Percentiles rank a stretch among this genome's conserved stretches.
These are phyloP conservation scores for Cecidostiba fungosa DNA, from an alignment of 2,888 invertebrate species.

Conservation along the genomic window DNA sequence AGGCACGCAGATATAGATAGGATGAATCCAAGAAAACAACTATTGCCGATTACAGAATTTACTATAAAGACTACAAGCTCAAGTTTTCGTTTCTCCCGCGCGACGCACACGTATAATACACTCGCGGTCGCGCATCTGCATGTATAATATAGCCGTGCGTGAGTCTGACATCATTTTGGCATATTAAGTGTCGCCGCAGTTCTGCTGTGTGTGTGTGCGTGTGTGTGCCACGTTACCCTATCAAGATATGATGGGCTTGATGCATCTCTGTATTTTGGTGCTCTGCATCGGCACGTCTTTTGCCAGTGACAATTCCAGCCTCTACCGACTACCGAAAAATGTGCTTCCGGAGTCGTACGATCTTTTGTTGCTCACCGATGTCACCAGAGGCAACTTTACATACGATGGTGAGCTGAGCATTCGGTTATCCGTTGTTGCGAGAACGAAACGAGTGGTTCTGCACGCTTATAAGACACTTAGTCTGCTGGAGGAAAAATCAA, in stretches of 20 bases:
- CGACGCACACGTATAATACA: no score
- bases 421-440: conserved; percentile 73
- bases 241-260: background rate
- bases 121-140: no score
- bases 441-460: conserved; percentile 78
- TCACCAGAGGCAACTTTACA: conserved; percentile 63
- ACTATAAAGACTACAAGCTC: no score
- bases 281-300: background rate
- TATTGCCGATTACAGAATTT: no score
- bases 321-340: conserved; percentile 82
- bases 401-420: conserved; percentile 81
- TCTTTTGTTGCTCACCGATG: conserved; percentile 74
- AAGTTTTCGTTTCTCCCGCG: no score
- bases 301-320: conserved; percentile 43
- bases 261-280: background rate
- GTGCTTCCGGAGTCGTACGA: conserved; percentile 83
- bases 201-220: no score
- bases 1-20: no score
- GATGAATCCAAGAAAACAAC: no score
- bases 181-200: background rate
- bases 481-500: conserved; percentile 70
- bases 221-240: background rate
- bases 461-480: conserved; percentile 81
- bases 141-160: no score
- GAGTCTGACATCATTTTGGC: no score